Evolutionary conservation across 2,888 invertebrate genomes (phyloP).

Genomic region (Copidosoma aretas): DNA sequence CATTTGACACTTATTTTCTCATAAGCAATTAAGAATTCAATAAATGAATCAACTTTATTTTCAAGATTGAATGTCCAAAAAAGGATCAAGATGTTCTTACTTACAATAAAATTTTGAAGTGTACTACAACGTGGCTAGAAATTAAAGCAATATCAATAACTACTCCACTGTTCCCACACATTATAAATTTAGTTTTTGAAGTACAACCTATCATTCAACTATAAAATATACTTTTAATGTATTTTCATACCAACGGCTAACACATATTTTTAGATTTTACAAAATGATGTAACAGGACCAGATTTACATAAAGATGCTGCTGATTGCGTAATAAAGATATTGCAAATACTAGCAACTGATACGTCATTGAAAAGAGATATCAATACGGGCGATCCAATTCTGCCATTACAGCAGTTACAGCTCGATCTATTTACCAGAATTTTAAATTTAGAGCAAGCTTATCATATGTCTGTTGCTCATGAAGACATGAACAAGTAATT

Average conservation of each 20-base stretch:
- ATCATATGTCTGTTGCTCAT: slow-evolving; percentile 88
- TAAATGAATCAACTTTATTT: slow-evolving; percentile 17
- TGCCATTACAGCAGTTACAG: slow-evolving; percentile 73
- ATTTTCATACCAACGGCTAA: slow-evolving; percentile 1
- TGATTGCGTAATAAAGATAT: slow-evolving; percentile 86
- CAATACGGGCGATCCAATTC: slow-evolving; percentile 66
- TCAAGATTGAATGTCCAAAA: slow-evolving; percentile 74
- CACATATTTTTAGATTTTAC: slow-evolving; percentile 63
- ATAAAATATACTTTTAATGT: too few relatives aligned
- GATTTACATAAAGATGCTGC: slow-evolving; percentile 87
- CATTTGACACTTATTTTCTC: slow-evolving; percentile 1
- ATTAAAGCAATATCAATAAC: slow-evolving; percentile 82
- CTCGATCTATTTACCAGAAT: slow-evolving; percentile 83
- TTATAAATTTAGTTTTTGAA: slow-evolving; percentile 77
- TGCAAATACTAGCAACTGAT: slow-evolving; percentile 79
- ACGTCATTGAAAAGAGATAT: slow-evolving; percentile 47
- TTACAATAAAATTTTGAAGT: slow-evolving; percentile 78
- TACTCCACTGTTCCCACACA: slow-evolving; percentile 64
- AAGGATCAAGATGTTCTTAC: slow-evolving; percentile 71
- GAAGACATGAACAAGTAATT: slow-evolving; percentile 88
- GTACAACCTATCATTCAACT: slow-evolving; percentile 47
- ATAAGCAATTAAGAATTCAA: not conserved
- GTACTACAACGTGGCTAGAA: slow-evolving; percentile 91
- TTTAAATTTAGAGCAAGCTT: slow-evolving; percentile 80
- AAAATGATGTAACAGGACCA: slow-evolving; percentile 68